Evolutionary conservation across 2,113 vertebrate genomes (phyloP).

Genomic region (Thermophis baileyi): DNA sequence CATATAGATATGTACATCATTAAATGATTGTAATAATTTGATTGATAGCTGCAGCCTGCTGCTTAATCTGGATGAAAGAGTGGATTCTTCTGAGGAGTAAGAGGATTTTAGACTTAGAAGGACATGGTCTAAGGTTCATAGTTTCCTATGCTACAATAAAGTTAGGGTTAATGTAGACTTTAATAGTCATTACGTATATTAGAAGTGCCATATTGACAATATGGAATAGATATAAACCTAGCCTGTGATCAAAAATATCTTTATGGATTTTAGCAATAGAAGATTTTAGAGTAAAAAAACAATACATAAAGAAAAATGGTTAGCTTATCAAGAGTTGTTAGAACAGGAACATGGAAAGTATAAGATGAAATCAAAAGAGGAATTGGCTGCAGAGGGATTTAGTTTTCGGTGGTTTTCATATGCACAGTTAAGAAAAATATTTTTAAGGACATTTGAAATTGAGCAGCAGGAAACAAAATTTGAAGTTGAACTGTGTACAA

Average conservation of each 20-base stretch:
- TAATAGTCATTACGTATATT: neutral
- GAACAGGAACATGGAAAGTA: neutral
- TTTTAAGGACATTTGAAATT: neutral
- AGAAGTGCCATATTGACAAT: neutral
- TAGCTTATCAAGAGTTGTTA: neutral
- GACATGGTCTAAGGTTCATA: neutral
- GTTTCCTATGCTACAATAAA: neutral
- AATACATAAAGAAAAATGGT: neutral
- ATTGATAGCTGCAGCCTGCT: neutral
- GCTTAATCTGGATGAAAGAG: neutral
- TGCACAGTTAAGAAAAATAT: neutral
- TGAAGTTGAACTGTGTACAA: neutral
- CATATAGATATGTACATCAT: neutral
- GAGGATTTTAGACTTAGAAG: neutral
- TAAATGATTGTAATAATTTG: slow-evolving; percentile 3
- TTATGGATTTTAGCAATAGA: neutral
- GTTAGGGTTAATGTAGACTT: neutral
- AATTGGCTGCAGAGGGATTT: neutral
- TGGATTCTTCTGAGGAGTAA: neutral
- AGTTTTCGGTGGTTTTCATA: neutral
- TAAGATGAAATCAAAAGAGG: neutral
- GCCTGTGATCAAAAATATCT: neutral
- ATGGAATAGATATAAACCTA: neutral
- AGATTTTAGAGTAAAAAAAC: neutral
- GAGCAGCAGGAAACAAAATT: neutral